Evolutionary conservation across 2,113 vertebrate species (phyloP).

Genomic region (Atrichornis clamosus): DNA sequence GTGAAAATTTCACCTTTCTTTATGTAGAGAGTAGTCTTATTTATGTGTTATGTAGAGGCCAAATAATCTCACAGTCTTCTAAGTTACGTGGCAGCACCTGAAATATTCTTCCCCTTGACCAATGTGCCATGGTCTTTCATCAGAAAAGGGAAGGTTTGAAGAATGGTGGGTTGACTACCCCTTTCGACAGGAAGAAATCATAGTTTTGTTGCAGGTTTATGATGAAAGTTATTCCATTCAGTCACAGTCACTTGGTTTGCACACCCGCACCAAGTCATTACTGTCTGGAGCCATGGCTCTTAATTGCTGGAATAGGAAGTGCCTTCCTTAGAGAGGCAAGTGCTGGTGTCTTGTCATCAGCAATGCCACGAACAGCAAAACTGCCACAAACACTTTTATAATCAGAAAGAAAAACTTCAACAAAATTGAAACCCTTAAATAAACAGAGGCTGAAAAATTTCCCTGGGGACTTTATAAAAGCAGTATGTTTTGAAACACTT

Average conservation of each 20-base stretch:
- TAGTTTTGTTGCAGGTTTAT: background rate
- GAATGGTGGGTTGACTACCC: background rate
- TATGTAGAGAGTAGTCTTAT: background rate
- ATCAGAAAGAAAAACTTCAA: background rate
- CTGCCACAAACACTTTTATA: background rate
- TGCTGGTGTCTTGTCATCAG: background rate
- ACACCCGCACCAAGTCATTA: background rate
- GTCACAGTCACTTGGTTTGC: background rate
- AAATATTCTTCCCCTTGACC: background rate
- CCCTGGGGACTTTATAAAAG: background rate
- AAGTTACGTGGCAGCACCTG: accelerated
- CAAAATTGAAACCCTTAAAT: background rate
- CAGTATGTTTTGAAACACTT: background rate
- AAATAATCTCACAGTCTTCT: background rate
- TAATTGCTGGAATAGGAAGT: background rate
- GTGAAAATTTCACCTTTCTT: background rate
- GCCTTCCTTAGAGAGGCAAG: background rate
- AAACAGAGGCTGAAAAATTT: background rate
- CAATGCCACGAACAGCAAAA: background rate
- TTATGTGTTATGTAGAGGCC: background rate
- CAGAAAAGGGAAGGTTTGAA: background rate
- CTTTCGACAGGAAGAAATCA: background rate
- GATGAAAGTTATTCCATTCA: background rate
- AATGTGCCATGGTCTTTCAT: background rate
- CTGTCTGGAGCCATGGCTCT: background rate